phyloP scores from a whole-genome alignment of 2,113 vertebrate species.

The Cinclus cinclus region DNA sequence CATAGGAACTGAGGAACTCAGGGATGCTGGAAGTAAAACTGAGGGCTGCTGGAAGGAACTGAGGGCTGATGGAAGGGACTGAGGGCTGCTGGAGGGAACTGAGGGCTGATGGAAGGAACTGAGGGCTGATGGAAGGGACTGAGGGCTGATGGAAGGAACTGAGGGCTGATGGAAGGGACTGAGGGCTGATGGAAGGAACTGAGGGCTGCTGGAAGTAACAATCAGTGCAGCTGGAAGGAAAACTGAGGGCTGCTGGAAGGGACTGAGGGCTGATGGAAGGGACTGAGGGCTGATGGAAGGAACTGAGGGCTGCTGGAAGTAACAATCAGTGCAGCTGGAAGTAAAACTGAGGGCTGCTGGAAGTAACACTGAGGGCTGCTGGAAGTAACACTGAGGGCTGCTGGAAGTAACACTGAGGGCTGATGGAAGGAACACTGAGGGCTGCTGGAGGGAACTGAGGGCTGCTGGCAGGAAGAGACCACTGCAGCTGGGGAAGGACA shows the following conservation, averaged over 20 bases:
- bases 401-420: fast-evolving
- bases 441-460: fast-evolving
- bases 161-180: fast-evolving
- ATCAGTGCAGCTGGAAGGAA: no score
- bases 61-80: no score
- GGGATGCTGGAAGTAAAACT: no score
- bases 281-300: not conserved
- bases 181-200: not conserved
- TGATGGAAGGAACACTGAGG: no score
- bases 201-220: not conserved
- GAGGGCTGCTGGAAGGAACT: fast-evolving
- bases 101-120: not conserved
- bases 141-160: not conserved
- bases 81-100: no score
- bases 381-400: no score
- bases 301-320: fast-evolving
- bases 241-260: fast-evolving
- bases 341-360: no score
- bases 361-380: fast-evolving
- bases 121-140: fast-evolving
- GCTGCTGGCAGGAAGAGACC: not conserved
- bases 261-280: no score
- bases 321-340: no score
- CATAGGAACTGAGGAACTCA: not conserved
- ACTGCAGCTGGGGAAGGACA: not conserved